Evolutionary conservation across 1,140 invertebrate genomes (phyloP).

Genomic region (Bombus fervidus): DNA sequence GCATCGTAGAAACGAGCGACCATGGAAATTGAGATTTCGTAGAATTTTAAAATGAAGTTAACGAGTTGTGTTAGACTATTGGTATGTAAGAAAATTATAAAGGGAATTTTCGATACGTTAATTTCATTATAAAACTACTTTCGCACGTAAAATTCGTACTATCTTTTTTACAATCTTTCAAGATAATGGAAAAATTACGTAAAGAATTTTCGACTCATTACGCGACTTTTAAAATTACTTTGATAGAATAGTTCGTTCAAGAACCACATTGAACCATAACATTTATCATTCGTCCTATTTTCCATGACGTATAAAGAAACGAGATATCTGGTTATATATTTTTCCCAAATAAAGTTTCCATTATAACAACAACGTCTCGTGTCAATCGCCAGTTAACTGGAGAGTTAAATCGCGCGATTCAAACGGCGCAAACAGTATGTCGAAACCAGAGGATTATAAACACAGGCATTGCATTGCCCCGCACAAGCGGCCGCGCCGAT

Average conservation of each 20-base stretch:
- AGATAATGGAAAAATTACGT: no score
- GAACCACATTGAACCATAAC: no score
- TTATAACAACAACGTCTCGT: not conserved
- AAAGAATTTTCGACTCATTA: no score
- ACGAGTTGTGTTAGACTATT: no score
- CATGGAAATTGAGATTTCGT: not conserved
- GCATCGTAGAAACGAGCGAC: not conserved
- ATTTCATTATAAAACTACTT: no score
- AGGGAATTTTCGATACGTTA: no score
- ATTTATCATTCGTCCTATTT: not conserved
- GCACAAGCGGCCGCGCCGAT: not conserved
- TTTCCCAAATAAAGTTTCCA: not conserved
- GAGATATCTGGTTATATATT: not conserved
- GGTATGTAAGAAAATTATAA: no score
- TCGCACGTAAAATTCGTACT: no score
- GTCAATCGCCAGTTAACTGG: not conserved
- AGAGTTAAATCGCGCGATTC: not conserved
- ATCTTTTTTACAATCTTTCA: no score
- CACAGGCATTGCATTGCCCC: not conserved
- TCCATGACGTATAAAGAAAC: not conserved
- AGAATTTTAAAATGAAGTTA: not conserved
- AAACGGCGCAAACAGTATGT: not conserved
- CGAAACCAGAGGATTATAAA: slow-evolving; percentile 7
- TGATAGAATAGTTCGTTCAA: not conserved
- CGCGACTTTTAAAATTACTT: not conserved